phyloP scores from a whole-genome alignment of 1,140 invertebrate species.

The Zaprionus davidi region DNA sequence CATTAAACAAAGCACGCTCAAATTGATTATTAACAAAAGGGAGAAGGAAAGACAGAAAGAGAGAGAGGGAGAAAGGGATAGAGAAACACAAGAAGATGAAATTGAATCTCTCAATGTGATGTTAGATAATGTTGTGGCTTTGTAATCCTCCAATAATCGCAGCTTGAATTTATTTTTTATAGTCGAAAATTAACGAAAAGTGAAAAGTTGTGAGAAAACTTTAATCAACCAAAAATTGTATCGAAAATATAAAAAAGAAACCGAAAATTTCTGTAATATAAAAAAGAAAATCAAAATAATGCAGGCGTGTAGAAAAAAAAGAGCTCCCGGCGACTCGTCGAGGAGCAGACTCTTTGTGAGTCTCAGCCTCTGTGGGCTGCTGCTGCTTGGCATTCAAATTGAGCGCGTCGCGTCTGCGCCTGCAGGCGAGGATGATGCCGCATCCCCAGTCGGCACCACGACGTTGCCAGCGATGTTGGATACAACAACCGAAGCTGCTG shows the following conservation, averaged over 20 bases:
- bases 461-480: slow-evolving; percentile 56
- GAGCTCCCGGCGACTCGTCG: slow-evolving; percentile 54
- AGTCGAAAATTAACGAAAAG: slow-evolving; percentile 61
- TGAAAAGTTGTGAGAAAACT: slow-evolving; percentile 73
- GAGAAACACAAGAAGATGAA: slow-evolving; percentile 23
- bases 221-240: slow-evolving; percentile 24
- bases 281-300: slow-evolving; percentile 55
- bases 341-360: slow-evolving; percentile 62
- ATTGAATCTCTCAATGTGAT: slow-evolving; percentile 40
- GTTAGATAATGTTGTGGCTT: slow-evolving; percentile 42
- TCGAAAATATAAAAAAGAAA: slow-evolving; percentile 18
- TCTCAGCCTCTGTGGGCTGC: slow-evolving; percentile 64
- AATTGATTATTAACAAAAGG: slow-evolving; percentile 31
- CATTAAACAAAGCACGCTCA: slow-evolving; percentile 31
- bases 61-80: background rate
- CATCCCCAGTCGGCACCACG: slow-evolving; percentile 21
- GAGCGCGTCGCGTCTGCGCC: slow-evolving; percentile 73
- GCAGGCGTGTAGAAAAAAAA: slow-evolving; percentile 76
- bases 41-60: background rate
- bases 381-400: slow-evolving; percentile 79
- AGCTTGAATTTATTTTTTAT: slow-evolving; percentile 48
- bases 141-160: slow-evolving; percentile 42
- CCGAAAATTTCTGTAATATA: slow-evolving; percentile 19
- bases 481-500: slow-evolving; percentile 46
- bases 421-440: slow-evolving; percentile 73